phyloP scores from a whole-genome alignment of 2,888 invertebrate species.

The Cinara cedri region DNA sequence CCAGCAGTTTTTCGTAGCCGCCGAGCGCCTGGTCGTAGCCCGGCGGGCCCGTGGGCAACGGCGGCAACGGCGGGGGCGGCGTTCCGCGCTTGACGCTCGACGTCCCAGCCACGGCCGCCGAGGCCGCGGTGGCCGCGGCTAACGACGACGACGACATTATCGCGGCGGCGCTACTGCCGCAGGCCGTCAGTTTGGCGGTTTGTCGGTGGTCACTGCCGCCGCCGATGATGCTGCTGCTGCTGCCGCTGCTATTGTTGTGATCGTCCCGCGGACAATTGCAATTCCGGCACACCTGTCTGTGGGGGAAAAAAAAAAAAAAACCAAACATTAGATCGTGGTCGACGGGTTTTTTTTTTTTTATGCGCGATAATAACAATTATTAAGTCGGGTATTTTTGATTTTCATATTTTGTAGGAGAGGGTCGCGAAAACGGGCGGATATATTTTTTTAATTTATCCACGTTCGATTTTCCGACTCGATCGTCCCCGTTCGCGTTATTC shows the following conservation, averaged over 20 bases:
- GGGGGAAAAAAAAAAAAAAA: background rate
- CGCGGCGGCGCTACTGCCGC: background rate
- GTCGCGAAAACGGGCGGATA: no score
- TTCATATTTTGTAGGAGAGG: no score
- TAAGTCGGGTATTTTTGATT: no score
- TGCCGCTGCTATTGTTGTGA: conserved; percentile 62
- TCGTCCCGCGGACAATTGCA: conserved; percentile 73
- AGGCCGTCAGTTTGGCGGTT: background rate
- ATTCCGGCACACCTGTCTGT: conserved; percentile 82
- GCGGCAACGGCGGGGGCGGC: conserved; percentile 46
- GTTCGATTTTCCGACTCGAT: no score
- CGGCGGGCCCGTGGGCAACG: conserved; percentile 47
- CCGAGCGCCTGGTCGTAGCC: conserved; percentile 53
- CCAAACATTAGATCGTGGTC: no score
- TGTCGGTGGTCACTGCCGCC: conserved; percentile 39
- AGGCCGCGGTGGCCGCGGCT: background rate
- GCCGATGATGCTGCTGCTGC: conserved; percentile 61
- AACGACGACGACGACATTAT: conserved; percentile 27
- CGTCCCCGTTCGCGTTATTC: no score
- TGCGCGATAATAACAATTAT: no score
- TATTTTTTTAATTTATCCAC: no score
- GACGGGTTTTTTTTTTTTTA: no score
- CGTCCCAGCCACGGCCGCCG: background rate
- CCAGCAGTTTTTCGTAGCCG: conserved; percentile 45
- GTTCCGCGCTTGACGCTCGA: conserved; percentile 24